Conservation (phyloP, 2,113 vertebrate species). For the Orientallactaga bullata region DNA sequence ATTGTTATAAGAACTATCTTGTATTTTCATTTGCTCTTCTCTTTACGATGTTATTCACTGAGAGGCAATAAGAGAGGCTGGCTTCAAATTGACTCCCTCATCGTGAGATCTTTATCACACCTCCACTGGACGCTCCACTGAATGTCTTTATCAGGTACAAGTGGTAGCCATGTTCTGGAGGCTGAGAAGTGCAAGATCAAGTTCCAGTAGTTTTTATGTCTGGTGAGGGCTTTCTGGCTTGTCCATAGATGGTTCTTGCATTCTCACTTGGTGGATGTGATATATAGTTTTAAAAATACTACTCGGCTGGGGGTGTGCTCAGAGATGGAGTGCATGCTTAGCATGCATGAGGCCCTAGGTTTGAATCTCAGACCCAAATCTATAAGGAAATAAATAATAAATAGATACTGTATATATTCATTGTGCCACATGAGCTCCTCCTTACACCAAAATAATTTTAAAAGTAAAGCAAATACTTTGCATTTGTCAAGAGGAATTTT, state of each 20-base stretch:
- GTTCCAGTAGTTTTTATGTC: too few relatives aligned
- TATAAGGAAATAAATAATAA: not conserved
- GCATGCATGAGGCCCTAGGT: too few relatives aligned
- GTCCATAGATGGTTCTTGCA: too few relatives aligned
- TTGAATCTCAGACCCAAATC: not conserved
- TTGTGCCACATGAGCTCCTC: not conserved
- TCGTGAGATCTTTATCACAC: constrained; percentile 89
- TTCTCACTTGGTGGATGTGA: not conserved
- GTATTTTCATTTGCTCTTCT: constrained; percentile 20
- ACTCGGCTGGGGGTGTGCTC: not conserved
- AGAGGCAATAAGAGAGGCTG: constrained; percentile 88
- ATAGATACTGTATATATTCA: not conserved
- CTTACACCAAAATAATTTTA: not conserved
- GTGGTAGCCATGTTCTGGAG: constrained; percentile 84
- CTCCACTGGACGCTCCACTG: constrained; percentile 88
- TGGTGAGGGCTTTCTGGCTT: too few relatives aligned
- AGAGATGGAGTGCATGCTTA: not conserved
- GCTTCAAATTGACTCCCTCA: constrained; percentile 90
- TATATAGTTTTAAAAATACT: constrained; percentile 10
- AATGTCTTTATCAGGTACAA: constrained; percentile 85
- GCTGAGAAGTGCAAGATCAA: too few relatives aligned
- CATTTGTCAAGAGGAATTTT: not conserved
- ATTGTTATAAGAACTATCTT: not conserved
- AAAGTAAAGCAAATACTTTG: not conserved
- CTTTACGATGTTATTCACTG: constrained; percentile 90